Conservation (phyloP, 2,797 vertebrate genomes). For the Lateolabrax maculatus region DNA sequence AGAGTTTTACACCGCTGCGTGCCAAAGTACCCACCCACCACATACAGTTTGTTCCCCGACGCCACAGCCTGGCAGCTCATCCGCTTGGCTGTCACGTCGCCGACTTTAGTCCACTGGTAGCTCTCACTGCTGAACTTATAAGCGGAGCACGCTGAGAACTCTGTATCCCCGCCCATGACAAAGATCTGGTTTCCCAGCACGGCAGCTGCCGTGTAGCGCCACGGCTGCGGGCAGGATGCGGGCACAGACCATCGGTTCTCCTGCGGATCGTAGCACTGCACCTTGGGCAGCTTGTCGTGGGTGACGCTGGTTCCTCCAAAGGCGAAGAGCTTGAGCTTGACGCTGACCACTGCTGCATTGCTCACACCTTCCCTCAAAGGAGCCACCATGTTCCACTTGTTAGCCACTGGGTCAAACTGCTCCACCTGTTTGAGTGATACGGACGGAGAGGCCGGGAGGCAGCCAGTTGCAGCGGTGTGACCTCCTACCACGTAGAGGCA, state of each 20-base stretch:
- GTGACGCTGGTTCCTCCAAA: slow-evolving; percentile 97
- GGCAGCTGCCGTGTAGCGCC: slow-evolving; percentile 98
- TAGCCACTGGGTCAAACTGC: slow-evolving; percentile 94
- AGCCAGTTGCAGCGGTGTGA: slow-evolving; percentile 96
- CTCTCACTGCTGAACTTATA: slow-evolving; percentile 99
- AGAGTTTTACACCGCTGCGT: slow-evolving; percentile 98
- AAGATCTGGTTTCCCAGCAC: slow-evolving; percentile 99
- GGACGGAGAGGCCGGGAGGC: slow-evolving; percentile 96
- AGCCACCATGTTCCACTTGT: slow-evolving; percentile 99
- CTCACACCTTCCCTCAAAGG: slow-evolving; percentile 97
- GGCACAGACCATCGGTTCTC: slow-evolving; percentile 98
- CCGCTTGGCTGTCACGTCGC: slow-evolving; percentile 97
- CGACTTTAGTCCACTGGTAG: slow-evolving; percentile 99
- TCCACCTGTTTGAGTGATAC: slow-evolving; percentile 99
- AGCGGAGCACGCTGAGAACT: slow-evolving; percentile 98
- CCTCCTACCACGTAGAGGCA: slow-evolving; percentile 97
- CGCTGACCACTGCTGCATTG: slow-evolving; percentile 97
- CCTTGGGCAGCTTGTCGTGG: slow-evolving; percentile 98
- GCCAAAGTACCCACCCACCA: slow-evolving; percentile 99
- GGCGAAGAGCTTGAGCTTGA: slow-evolving; percentile 97
- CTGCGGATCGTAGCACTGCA: slow-evolving; percentile 97
- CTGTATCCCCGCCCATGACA: slow-evolving; percentile 98
- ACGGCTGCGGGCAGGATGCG: slow-evolving; percentile 97
- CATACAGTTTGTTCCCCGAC: slow-evolving; percentile 98
- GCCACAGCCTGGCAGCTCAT: slow-evolving; percentile 99